Evolutionary conservation across 2,797 vertebrate species (phyloP).

Genomic region (Alectoris magna): DNA sequence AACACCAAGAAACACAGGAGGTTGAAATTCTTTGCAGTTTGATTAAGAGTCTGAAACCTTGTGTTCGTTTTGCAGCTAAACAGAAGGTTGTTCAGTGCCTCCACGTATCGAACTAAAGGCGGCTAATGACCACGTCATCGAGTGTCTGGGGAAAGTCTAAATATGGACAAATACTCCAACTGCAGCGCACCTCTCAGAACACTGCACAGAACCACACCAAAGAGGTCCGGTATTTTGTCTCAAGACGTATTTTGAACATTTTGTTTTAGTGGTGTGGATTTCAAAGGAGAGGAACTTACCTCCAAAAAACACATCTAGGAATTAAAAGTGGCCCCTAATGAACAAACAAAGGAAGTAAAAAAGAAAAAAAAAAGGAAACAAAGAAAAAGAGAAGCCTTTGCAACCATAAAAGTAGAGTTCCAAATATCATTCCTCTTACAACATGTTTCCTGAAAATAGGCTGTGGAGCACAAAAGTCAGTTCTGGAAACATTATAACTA

Average conservation of each 20-base stretch:
- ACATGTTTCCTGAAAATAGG: conserved; percentile 67
- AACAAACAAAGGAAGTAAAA: conserved; percentile 39
- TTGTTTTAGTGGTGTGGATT: conserved; percentile 29
- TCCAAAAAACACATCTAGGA: conserved; percentile 46
- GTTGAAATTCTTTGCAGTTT: conserved; percentile 32
- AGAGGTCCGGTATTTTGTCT: neutral
- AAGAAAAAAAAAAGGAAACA: neutral
- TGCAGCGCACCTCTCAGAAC: neutral
- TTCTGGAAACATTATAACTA: conserved; percentile 63
- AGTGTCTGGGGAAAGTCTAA: conserved; percentile 16
- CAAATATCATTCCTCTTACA: conserved; percentile 61
- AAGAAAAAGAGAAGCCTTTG: conserved; percentile 42
- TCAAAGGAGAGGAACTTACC: conserved; percentile 41
- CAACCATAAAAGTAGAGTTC: conserved; percentile 51
- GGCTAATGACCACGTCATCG: neutral
- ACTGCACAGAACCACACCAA: neutral
- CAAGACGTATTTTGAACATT: neutral
- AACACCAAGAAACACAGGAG: neutral
- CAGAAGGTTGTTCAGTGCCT: neutral
- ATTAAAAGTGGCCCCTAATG: conserved; percentile 47
- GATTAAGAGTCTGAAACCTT: conserved; percentile 42
- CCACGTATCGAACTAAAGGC: conserved; percentile 39
- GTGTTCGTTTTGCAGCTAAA: conserved; percentile 1
- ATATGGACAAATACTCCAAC: neutral
- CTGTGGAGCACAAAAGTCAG: conserved; percentile 44